Evolutionary conservation across 2,113 vertebrate species (phyloP), one percentile per base, ranked within the genome.

Genomic region (Pollachius pollachius): DNA sequence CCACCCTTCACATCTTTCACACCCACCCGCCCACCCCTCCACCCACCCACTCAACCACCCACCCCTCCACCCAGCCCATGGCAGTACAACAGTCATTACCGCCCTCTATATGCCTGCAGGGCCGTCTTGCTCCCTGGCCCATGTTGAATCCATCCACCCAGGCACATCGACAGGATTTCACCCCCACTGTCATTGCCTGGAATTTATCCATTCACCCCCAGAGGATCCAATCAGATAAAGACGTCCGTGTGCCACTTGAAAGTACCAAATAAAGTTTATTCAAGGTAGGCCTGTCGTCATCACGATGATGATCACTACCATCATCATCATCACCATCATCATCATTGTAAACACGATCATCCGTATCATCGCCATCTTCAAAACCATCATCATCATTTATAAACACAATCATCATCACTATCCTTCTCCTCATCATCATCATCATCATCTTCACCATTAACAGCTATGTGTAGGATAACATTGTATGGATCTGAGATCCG

Each of bases 181-280:
- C 81, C 72, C 77, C 80, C 85, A 13, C 41, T 85, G 83, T 89
- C 87, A 76, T 78, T 78, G 89, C 68, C 82, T 81, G 86, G 92
- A 90, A 93, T 93, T 91, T 92, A 92, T 93, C 91, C 90, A 93
- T 93, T 91, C 90, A 91, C 92, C 91, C 92, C 85, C 58, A 82
- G 88, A 78, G 90, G 85, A 88, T 84, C 71, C 69, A 84, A 91
- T 90, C 23, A 75, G 83, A 87, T 82, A 76, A 79, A 76, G 74
- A 70, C 81, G 75, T 65, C 77, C 64, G 71, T 73, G 71, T 73
- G 76, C 73, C 71, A 66, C 59, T 73, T 74, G 76, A 87, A 76
- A 27, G 30, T 4, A 34, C 30, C 2, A 4, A 34, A 34, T 34
- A 34, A 34, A 34, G 30, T 34, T 30, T 34, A 34, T 34, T 34